Evolutionary conservation across 1,140 invertebrate genomes (phyloP).

Genomic region (Papilio glaucus): DNA sequence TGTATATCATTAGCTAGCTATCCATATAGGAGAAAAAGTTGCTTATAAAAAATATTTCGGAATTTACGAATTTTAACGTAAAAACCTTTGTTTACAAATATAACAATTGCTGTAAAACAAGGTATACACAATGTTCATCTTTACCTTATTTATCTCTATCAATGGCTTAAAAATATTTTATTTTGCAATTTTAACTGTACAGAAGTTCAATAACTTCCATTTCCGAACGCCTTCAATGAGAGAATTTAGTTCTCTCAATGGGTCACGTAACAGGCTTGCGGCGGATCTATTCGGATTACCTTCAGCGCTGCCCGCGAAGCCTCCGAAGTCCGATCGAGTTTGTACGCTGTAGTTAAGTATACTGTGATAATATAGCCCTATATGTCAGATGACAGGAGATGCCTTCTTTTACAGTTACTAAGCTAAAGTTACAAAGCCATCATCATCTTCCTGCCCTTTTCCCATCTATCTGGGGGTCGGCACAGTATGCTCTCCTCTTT

Average conservation of each 20-base stretch:
- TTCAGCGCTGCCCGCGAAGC: constrained; percentile 7
- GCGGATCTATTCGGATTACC: constrained; percentile 18
- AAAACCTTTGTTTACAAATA: too few relatives aligned
- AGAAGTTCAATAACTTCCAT: not conserved
- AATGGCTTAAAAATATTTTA: not conserved
- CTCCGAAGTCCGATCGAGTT: constrained; percentile 10
- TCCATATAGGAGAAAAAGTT: too few relatives aligned
- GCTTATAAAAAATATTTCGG: too few relatives aligned
- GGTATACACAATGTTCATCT: too few relatives aligned
- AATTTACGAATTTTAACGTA: too few relatives aligned
- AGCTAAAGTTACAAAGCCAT: too few relatives aligned
- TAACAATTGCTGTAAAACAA: too few relatives aligned
- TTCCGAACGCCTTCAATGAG: not conserved
- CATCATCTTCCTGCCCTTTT: too few relatives aligned
- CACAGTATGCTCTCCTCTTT: too few relatives aligned
- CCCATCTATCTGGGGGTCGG: too few relatives aligned
- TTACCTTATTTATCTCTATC: not conserved
- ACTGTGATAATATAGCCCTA: not conserved
- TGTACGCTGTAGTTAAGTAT: not conserved
- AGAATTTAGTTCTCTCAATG: constrained; percentile 3
- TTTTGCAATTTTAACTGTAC: not conserved
- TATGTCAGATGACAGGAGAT: not conserved
- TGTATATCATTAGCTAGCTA: too few relatives aligned
- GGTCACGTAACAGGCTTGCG: constrained; percentile 8
- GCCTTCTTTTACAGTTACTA: not conserved